Percentiles rank a stretch among this genome's conserved stretches.
These are phyloP conservation scores for Drosophila prolongata DNA, from an alignment of 2,888 invertebrate genomes.

Conservation along the genomic window DNA sequence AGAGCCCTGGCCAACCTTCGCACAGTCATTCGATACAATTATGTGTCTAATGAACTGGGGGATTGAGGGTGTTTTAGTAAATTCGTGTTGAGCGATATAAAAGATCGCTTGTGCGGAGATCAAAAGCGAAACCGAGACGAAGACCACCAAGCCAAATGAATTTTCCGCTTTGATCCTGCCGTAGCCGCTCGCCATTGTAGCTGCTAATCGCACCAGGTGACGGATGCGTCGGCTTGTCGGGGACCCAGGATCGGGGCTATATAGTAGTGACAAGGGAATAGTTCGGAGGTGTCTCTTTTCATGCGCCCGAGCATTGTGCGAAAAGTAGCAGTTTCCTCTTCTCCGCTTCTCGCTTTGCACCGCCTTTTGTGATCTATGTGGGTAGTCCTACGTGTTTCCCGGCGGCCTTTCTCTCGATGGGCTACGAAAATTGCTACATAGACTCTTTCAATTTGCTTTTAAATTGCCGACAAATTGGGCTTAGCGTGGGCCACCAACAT, in stretches of 20 bases:
- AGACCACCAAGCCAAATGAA: slow-evolving; percentile 84
- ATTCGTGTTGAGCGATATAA: slow-evolving; percentile 42
- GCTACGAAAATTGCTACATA: slow-evolving; percentile 40
- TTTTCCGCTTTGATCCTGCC: slow-evolving; percentile 84
- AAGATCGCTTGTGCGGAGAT: slow-evolving; percentile 53
- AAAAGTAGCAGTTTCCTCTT: slow-evolving; percentile 68
- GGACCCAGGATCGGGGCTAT: slow-evolving; percentile 33
- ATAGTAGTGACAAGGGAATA: slow-evolving; percentile 72
- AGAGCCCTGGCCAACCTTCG: slow-evolving; percentile 24
- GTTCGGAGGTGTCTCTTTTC: slow-evolving; percentile 80
- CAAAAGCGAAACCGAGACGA: slow-evolving; percentile 66
- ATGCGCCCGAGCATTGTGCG: slow-evolving; percentile 72
- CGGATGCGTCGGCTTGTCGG: slow-evolving; percentile 75
- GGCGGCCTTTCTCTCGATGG: slow-evolving; percentile 46
- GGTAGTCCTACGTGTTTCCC: slow-evolving; percentile 48
- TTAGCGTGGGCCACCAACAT: slow-evolving; percentile 58
- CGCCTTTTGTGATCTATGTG: slow-evolving; percentile 41
- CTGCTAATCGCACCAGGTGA: slow-evolving; percentile 81
- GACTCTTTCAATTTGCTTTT: slow-evolving; percentile 52
- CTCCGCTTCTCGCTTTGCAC: slow-evolving; percentile 32
- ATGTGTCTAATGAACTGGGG: slow-evolving; percentile 42
- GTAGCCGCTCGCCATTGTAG: slow-evolving; percentile 80
- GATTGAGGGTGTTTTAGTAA: slow-evolving; percentile 35
- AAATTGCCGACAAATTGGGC: slow-evolving; percentile 51
- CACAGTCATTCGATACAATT: slow-evolving; percentile 29